Base-by-base conservation (phyloP, 2,113 vertebrate species). In the Theristicus caerulescens region DNA sequence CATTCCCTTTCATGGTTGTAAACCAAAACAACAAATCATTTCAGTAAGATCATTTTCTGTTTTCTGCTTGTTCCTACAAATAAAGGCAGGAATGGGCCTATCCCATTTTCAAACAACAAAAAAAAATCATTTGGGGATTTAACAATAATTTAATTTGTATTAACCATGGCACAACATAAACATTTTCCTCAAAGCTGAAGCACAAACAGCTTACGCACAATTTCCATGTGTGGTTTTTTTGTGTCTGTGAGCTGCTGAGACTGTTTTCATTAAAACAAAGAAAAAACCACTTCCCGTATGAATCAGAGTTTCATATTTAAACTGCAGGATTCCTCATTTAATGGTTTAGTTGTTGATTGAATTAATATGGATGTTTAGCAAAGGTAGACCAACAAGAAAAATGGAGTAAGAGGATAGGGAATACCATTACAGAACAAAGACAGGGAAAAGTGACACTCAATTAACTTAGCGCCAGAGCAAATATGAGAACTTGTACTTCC, bases 221-320 rank as follows among this genome's bases (percentile, higher is more conserved):
- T 98, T 98, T 98, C 96, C 92, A 95, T 85, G 94, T 65, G 94
- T 76, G 86, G 79, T 12, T 55, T 91, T 94, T 95, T 81, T 52
- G 34, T 93, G 89, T 81, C 54, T 84, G 24, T 46, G 81, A 81
- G 66, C 52, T 82, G 81, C 82, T 85, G 82, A 94, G 88, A 81
- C 67, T 95, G 93, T 94, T 97, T 98, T 96, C 90, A 97, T 96
- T 97, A 90, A 97, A 97, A 96, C 82, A 94, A 97, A 95, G 82
- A 21, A 69, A 91, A 96, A 92, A 61, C 40, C 64, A 91, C 93
- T 97, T 98, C 97, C 96, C 61, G 71, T 89, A 93, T 96, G 91
- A 97, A 95, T 94, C 59, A 86, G 20, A 91, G 66, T 88, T 96
- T 97, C 90, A 69, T 71, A 93, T 71, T 96, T 95, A 90, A 95